A percentile compares a stretch with the other conserved stretches of the same genome.
Conservation (phyloP, 2,113 vertebrate species). For the Isurus oxyrinchus region DNA sequence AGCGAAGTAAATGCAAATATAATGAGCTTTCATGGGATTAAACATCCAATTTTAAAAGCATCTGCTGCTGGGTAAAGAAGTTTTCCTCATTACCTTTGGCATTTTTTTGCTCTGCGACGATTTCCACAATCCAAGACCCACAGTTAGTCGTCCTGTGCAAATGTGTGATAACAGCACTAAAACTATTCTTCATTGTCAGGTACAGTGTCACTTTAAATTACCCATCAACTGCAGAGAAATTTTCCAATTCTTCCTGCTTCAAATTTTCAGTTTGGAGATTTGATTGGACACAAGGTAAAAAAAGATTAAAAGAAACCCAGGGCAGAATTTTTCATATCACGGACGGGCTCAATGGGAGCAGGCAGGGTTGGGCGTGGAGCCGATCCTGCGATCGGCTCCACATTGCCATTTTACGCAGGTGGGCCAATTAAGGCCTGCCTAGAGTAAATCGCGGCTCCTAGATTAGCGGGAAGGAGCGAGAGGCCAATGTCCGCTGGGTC, state of each 20-base stretch:
- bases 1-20: slow-evolving; percentile 3
- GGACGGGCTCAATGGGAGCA: too few relatives aligned
- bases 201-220: background rate
- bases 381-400: too few relatives aligned
- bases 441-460: too few relatives aligned
- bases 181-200: background rate
- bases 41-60: background rate
- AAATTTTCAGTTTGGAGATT: background rate
- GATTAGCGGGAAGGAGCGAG: too few relatives aligned
- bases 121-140: background rate
- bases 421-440: too few relatives aligned
- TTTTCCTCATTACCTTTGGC: background rate
- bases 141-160: background rate
- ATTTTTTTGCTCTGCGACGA: background rate
- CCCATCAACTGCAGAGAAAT: background rate
- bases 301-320: background rate
- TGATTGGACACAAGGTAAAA: background rate
- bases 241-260: background rate
- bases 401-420: too few relatives aligned
- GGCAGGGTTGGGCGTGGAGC: too few relatives aligned
- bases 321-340: too few relatives aligned
- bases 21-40: background rate
- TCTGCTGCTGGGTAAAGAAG: background rate
- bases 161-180: background rate
- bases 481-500: too few relatives aligned